A percentile compares a stretch with the other conserved stretches of the same genome.
These are phyloP conservation scores for Psilopogon haemacephalus DNA, from an alignment of 2,113 vertebrate genomes.

Conservation along the genomic window DNA sequence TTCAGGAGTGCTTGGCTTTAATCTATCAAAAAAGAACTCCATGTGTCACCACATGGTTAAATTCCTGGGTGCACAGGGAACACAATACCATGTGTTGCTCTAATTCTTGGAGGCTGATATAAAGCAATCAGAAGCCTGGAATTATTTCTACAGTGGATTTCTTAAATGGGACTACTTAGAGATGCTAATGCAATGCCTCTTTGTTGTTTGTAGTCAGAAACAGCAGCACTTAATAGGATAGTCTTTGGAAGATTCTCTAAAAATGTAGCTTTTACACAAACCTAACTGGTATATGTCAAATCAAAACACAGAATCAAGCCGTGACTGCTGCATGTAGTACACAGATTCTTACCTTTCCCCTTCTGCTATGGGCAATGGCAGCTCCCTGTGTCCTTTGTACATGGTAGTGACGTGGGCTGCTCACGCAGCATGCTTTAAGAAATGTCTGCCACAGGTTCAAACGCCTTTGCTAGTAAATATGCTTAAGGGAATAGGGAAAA, in stretches of 20 bases:
- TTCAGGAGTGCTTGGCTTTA: background rate
- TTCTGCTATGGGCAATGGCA: fast-evolving
- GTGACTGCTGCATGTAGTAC: background rate
- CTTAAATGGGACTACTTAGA: background rate
- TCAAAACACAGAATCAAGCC: fast-evolving
- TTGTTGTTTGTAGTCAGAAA: background rate
- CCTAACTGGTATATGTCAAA: background rate
- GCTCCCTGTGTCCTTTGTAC: background rate
- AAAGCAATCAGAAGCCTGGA: background rate
- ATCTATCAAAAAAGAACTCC: background rate
- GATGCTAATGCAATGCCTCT: background rate
- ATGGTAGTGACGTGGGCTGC: fast-evolving
- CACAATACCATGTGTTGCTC: background rate
- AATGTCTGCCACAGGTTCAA: background rate
- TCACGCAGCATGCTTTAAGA: background rate
- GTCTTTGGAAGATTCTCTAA: background rate
- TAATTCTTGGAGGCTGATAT: background rate
- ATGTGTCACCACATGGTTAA: background rate
- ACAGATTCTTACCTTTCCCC: background rate
- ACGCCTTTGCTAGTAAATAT: background rate
- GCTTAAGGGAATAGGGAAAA: background rate
- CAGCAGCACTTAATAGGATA: background rate
- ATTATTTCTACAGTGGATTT: background rate
- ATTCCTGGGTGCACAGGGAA: background rate
- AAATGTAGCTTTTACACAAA: background rate